A percentile compares a stretch with the other conserved stretches of the same genome.
Conservation (phyloP, 2,888 invertebrate genomes). For the Choristoneura rosaceana region DNA sequence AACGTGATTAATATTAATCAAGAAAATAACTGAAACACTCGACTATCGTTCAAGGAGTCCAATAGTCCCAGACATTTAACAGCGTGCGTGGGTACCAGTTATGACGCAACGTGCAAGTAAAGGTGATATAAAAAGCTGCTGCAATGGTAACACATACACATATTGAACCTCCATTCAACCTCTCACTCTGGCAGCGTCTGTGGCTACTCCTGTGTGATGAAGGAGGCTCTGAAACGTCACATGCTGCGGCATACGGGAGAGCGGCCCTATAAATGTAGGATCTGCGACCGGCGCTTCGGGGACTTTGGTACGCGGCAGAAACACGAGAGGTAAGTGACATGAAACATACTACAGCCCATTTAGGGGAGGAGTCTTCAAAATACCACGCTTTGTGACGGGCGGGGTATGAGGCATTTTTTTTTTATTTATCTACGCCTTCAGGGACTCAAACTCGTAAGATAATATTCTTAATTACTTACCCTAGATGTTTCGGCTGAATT, state of each 20-base stretch:
- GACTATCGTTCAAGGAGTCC: not conserved
- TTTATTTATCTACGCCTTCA: no score
- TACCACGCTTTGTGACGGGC: no score
- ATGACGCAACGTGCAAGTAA: not conserved
- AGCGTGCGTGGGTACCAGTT: constrained; percentile 3
- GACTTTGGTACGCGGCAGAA: constrained; percentile 78
- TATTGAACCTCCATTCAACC: not conserved
- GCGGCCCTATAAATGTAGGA: constrained; percentile 72
- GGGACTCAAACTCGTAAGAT: no score
- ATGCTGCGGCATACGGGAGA: constrained; percentile 77
- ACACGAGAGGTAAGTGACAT: constrained; percentile 67
- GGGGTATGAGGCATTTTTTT: no score
- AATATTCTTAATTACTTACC: no score
- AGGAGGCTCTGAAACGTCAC: constrained; percentile 73
- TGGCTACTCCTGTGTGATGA: constrained; percentile 71
- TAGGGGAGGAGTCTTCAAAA: no score
- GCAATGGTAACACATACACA: no score
- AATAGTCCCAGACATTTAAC: not conserved
- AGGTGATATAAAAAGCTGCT: not conserved
- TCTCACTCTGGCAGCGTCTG: constrained; percentile 59
- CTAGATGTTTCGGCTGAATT: no score
- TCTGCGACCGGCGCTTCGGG: constrained; percentile 73
- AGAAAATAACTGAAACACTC: not conserved
- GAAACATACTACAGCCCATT: no score
- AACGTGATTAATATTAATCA: no score